Evolutionary conservation across 1,140 invertebrate species (phyloP).

Genomic region (Zaprionus inermis): DNA sequence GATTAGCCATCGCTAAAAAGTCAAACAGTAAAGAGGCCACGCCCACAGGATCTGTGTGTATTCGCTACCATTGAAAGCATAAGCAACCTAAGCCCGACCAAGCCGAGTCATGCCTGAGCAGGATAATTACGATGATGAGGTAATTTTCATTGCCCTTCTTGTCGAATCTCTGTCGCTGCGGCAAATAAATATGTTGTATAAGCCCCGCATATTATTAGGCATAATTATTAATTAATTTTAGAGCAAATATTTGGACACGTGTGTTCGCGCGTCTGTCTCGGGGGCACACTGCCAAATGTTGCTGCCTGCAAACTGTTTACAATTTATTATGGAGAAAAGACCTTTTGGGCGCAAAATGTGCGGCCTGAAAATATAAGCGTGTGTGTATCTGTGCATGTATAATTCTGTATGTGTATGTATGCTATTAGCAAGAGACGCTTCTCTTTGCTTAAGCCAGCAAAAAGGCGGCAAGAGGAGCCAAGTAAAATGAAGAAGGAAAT

Average conservation of each 20-base stretch:
- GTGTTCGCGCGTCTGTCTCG: constrained; percentile 25
- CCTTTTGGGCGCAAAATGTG: constrained; percentile 16
- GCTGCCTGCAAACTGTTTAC: not conserved
- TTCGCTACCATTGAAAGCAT: constrained; percentile 19
- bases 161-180: constrained; percentile 1
- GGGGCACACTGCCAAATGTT: constrained; percentile 3
- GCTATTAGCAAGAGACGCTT: not conserved
- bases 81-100: constrained; percentile 51
- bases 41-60: constrained; percentile 8
- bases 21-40: constrained; percentile 12
- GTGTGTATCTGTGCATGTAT: not conserved
- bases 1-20: constrained; percentile 65
- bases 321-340: constrained; percentile 22
- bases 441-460: not conserved
- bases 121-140: constrained; percentile 83
- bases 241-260: constrained; percentile 63
- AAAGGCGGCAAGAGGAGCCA: constrained; percentile 9
- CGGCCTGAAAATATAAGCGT: not conserved
- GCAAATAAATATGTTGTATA: constrained; percentile 59
- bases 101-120: constrained; percentile 77
- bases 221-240: constrained; percentile 79
- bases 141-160: constrained; percentile 71
- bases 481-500: constrained; percentile 5
- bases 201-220: constrained; percentile 65
- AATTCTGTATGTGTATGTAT: not conserved